Evolutionary conservation across 2,888 invertebrate genomes (phyloP).

Genomic region (Ferrisia virgata): DNA sequence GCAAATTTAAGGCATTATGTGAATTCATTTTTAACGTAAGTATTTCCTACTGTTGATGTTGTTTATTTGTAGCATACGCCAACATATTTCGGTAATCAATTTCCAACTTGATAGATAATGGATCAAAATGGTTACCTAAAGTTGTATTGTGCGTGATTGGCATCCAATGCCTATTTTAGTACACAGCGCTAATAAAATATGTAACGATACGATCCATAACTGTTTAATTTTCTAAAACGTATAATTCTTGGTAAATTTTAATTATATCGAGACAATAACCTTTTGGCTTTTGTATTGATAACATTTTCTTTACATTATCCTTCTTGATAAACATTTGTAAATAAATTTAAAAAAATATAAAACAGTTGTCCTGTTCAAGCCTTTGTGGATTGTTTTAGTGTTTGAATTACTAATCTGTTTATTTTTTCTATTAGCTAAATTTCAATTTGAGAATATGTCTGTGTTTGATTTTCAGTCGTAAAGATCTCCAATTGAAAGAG

Average conservation of each 20-base stretch:
- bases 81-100: too few species aligned
- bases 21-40: conserved; percentile 77
- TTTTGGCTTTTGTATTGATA: neutral
- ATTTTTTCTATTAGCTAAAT: neutral
- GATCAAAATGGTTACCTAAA: too few species aligned
- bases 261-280: neutral
- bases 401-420: neutral
- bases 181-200: neutral
- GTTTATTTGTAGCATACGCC: neutral
- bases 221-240: neutral
- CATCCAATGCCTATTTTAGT: neutral
- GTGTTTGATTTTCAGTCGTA: conserved; percentile 60
- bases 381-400: too few species aligned
- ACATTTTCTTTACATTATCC: neutral
- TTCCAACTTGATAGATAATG: neutral
- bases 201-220: neutral
- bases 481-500: conserved; percentile 67
- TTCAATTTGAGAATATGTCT: neutral
- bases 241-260: neutral
- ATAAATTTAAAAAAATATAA: too few species aligned
- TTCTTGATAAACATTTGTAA: too few species aligned
- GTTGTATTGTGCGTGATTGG: neutral
- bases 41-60: conserved; percentile 48
- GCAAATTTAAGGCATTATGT: conserved; percentile 79
- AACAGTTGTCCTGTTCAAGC: too few species aligned